Base-by-base conservation (phyloP, 2,113 vertebrate genomes). In the Bagarius yarrelli region DNA sequence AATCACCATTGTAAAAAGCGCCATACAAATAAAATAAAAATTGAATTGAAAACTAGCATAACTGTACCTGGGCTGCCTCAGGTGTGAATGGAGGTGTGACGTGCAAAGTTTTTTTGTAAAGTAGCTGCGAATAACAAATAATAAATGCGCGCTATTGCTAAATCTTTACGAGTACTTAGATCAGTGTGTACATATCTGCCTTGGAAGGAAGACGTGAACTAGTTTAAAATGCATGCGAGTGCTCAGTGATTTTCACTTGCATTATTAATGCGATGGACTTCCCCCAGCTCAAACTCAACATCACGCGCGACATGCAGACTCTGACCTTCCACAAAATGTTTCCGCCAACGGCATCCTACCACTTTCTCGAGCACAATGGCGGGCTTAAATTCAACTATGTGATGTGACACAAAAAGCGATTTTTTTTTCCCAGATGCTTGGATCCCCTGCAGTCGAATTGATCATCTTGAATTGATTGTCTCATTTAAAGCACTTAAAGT, bases 221-320 rank as follows among this genome's bases (percentile, higher is more conserved):
- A 60, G 47, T 23, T 82, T 85, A 86, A 89, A 88, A 32, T 85
- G 77, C 87, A 84, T 81, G 85, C 21, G 19, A 83, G 78, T 78
- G 78, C 80, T 82, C 84, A 85, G 87, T 86, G 83, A 86, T 85
- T 77, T 79, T 32, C 59, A 60, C 18, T 40, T 89, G 57, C 88
- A 87, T 88, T 80, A 89, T 86, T 86, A 69, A 88, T 87, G 81
- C 70, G 67, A 44, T 77, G 76, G 64, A 73, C 86, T 86, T 86
- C 59, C 61, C 61, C 69, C n/a, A 61, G 57, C 57, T 44, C 57
- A 63, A 73, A 73, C 40, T 53, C 47, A 61, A 81, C 70, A 53
- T 50, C 44, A 53, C 36, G 44, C 19, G 50, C 27, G 74, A 27
- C 67, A 80, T 25, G 21, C 57, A 34, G 79, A 25, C 56, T 36